phyloP scores from a whole-genome alignment of 2,113 vertebrate species.

The Columba livia region DNA sequence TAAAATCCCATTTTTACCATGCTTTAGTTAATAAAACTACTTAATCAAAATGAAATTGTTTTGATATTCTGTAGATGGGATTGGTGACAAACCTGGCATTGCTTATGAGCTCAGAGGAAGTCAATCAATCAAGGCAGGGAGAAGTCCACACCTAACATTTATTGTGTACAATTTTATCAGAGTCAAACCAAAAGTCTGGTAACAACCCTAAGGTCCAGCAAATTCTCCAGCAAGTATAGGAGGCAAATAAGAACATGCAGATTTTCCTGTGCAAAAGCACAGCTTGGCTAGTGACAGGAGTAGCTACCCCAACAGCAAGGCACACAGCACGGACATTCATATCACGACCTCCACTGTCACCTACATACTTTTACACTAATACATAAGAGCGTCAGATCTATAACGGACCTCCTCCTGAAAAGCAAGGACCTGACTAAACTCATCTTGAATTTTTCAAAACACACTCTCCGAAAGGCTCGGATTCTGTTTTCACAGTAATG shows the following conservation, averaged over 20 bases:
- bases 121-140: neutral
- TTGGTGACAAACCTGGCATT: neutral
- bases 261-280: neutral
- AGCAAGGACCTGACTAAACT: neutral
- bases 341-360: neutral
- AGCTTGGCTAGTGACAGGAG: neutral
- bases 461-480: neutral
- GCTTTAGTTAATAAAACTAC: neutral
- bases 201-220: neutral
- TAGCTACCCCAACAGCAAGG: neutral
- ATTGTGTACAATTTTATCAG: fast-evolving
- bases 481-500: neutral
- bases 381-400: neutral
- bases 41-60: neutral
- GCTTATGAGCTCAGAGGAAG: neutral
- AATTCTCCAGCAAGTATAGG: neutral
- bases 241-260: neutral
- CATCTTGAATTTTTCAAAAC: neutral
- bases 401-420: neutral
- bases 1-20: neutral
- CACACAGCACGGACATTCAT: fast-evolving
- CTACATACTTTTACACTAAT: neutral
- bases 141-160: neutral
- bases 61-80: neutral
- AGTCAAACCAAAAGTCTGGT: neutral